phyloP scores from a whole-genome alignment of 2,888 invertebrate species.

The Zaprionus bogoriensis region DNA sequence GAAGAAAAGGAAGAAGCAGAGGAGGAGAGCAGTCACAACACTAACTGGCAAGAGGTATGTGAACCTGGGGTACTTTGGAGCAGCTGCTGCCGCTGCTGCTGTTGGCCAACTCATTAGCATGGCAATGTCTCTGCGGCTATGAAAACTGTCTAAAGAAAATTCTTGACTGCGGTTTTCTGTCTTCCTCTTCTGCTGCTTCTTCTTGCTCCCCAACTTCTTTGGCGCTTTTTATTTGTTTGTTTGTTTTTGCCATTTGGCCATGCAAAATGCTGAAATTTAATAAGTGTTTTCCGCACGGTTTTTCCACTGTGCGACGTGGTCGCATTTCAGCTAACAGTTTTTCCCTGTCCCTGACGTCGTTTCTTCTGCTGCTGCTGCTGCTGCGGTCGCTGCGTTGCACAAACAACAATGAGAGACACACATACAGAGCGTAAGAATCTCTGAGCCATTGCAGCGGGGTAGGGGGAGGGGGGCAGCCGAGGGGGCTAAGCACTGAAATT shows the following conservation, averaged over 20 bases:
- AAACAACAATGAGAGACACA: constrained; percentile 25
- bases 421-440: constrained; percentile 18
- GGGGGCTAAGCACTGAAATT: constrained; percentile 18
- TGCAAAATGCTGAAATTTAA: constrained; percentile 70
- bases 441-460: constrained; percentile 40
- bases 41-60: constrained; percentile 1
- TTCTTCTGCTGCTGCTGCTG: constrained; percentile 29
- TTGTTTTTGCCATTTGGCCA: constrained; percentile 46
- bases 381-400: constrained; percentile 42
- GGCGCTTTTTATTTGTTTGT: background rate
- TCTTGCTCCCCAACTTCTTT: too few species aligned
- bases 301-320: constrained; percentile 32
- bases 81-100: too few species aligned
- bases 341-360: constrained; percentile 51
- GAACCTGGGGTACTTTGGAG: background rate
- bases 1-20: background rate
- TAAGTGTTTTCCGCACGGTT: constrained; percentile 60
- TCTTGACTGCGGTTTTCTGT: constrained; percentile 47
- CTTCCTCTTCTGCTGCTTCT: too few species aligned
- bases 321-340: constrained; percentile 63
- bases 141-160: constrained; percentile 22
- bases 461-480: background rate
- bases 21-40: background rate
- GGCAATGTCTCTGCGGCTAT: constrained; percentile 14
- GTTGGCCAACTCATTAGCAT: constrained; percentile 48